Base-by-base conservation (phyloP, 2,797 vertebrate genomes). In the Helostoma temminkii region DNA sequence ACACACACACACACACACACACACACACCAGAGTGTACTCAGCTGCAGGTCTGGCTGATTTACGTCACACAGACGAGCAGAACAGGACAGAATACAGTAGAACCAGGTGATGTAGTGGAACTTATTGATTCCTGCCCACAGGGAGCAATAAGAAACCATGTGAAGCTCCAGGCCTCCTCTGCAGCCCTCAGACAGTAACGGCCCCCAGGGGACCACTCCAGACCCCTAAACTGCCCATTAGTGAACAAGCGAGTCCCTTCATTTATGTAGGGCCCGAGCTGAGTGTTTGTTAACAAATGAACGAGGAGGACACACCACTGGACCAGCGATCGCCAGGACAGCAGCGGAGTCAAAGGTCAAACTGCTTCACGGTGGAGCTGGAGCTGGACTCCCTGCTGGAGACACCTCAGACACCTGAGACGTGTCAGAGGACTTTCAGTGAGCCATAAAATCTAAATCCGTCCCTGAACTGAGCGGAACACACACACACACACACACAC, bases 31-130 rank as follows among this genome's bases (percentile, higher is more conserved):
- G 3, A 22, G 52, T 52, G 74, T 75, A 63, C 68, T 79, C 82
- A 85, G 80, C 82, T 83, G 85, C 68, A 62, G 61, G 47, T 68
- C 47, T 5, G 50, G 1, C 49, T 47, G 21, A 59, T 67, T 61
- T 45, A 39, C 61, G 34, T 83, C 78, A 76, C 48, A 12, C 37
- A 24, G 76, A 11, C 12, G 3, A 34, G 50, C 5, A 59, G 36
- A 37, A 22, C 0, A 28, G 30, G 21, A 39, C 9, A 26, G 64
- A 63, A 18, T 5, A 52, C 37, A 39, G 16, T 5, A 56, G 50
- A 36, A 56, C 26, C 39, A 39, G 48, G n/a, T 14, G 48, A 58
- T 57, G 21, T 28, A 25, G 32, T 47, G 67, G 56, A 11, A 14
- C 1, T 19, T 66, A 56, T 69, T 72, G 72, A 74, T 78, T 36